Evolutionary conservation across 1,140 invertebrate species (phyloP), one percentile per base, ranked within the genome.

Genomic region (Leptinotarsa undecemlineata): DNA sequence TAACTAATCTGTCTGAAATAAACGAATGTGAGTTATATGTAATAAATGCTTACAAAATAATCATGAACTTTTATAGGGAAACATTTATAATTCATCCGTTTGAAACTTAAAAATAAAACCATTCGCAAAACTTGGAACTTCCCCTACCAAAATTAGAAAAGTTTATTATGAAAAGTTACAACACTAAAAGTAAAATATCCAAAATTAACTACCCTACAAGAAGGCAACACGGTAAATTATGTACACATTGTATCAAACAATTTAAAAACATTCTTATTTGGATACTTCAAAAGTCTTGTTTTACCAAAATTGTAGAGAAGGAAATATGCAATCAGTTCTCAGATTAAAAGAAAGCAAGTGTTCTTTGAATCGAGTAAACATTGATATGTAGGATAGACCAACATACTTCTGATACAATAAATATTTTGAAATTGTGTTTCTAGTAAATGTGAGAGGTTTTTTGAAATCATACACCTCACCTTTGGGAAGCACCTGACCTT

Each of bases 171-270:
- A 72, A 42, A 20, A 61, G 64, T 77, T 73, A 74, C 68, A 64
- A 72, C n/a, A 64, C 51, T 57, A 57, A 64, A 8, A 64, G 63
- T 74, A 76, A 47, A 75, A 70, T 72, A 74, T 75, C 71, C 57
- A 74, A 76, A 75, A 79, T 76, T 63, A 71, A 73, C 74, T 79
- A 78, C 68, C 71, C 51, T 73, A 51, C 60, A 76, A 64, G 75
- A 77, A 79, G 78, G 76, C 76, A 77, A 79, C 78, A 61, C 74
- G 78, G 78, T 74, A 77, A 72, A 75, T 66, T 72, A 68, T 77
- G 77, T 76, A 68, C 72, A 79, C 73, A 75, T 60, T 6, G 19
- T 57, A 57, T 57, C 15, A 19, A 57, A 57, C 5, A 57, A 57
- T 57, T 15, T 19, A 57, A 19, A 19, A 57, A 17, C 33, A 42